Percentiles rank a stretch among this genome's conserved stretches.
Conservation (phyloP, 1,140 invertebrate genomes). For the Phortica variegata region DNA sequence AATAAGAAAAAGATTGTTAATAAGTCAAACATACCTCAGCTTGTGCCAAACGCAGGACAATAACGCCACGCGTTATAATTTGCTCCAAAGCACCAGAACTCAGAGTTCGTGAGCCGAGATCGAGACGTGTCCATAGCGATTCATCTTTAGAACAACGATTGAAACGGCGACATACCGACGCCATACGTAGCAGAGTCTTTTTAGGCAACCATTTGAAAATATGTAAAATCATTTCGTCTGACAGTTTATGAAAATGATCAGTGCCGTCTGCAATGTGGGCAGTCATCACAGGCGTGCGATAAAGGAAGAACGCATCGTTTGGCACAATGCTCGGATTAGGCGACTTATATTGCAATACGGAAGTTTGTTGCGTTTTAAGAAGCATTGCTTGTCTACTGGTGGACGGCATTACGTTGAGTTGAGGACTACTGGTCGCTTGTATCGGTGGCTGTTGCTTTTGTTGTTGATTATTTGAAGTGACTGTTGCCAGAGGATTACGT, state of each 20-base stretch:
- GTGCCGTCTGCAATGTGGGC: constrained; percentile 33
- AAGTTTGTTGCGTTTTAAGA: constrained; percentile 23
- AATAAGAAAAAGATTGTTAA: background rate
- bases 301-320: constrained; percentile 39
- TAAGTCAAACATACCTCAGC: constrained; percentile 62
- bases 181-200: constrained; percentile 68
- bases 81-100: constrained; percentile 67
- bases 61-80: constrained; percentile 71
- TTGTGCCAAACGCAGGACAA: constrained; percentile 74
- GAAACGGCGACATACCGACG: constrained; percentile 69
- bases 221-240: constrained; percentile 81
- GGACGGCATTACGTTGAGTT: constrained; percentile 32
- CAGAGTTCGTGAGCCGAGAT: constrained; percentile 72
- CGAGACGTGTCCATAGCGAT: constrained; percentile 79
- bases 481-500: constrained; percentile 39
- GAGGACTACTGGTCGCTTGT: background rate
- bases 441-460: constrained; percentile 11
- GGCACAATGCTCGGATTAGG: constrained; percentile 8
- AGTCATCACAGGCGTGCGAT: constrained; percentile 29
- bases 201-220: constrained; percentile 83
- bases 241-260: constrained; percentile 67
- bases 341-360: background rate
- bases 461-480: constrained; percentile 30
- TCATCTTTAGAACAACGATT: constrained; percentile 76
- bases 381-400: constrained; percentile 38